Percentiles rank a stretch among this genome's conserved stretches.
Evolutionary conservation across 2,888 invertebrate species (phyloP).

Genomic region (Cataglyphis rosenhaueri): DNA sequence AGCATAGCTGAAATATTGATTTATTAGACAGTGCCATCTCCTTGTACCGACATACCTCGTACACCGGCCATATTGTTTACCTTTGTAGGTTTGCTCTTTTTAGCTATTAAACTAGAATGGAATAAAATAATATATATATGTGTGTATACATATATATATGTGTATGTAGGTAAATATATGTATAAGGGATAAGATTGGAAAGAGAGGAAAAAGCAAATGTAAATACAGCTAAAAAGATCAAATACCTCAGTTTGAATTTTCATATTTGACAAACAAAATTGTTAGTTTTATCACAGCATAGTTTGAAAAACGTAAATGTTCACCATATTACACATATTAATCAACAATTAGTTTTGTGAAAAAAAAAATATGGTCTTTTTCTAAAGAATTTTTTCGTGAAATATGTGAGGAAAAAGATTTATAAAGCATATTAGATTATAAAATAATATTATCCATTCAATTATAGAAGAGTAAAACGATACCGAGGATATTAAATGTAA

Average conservation of each 20-base stretch:
- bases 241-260: background rate
- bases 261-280: background rate
- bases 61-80: conserved; percentile 71
- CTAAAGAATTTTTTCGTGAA: background rate
- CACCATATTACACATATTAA: background rate
- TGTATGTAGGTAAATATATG: too few relatives aligned
- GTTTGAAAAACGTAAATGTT: background rate
- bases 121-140: background rate
- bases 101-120: background rate
- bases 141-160: too few relatives aligned
- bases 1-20: conserved; percentile 61
- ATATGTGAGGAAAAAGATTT: background rate
- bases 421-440: background rate
- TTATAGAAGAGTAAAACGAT: background rate
- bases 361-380: background rate
- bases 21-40: conserved; percentile 54
- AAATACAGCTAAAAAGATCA: background rate
- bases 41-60: conserved; percentile 35
- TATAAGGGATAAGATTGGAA: background rate
- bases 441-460: background rate
- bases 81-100: conserved; percentile 29
- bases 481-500: background rate
- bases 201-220: background rate
- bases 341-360: background rate
- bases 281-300: background rate